A percentile compares a stretch with the other conserved stretches of the same genome.
Conservation (phyloP, 2,888 invertebrate species). For the Drosophila pegasa region DNA sequence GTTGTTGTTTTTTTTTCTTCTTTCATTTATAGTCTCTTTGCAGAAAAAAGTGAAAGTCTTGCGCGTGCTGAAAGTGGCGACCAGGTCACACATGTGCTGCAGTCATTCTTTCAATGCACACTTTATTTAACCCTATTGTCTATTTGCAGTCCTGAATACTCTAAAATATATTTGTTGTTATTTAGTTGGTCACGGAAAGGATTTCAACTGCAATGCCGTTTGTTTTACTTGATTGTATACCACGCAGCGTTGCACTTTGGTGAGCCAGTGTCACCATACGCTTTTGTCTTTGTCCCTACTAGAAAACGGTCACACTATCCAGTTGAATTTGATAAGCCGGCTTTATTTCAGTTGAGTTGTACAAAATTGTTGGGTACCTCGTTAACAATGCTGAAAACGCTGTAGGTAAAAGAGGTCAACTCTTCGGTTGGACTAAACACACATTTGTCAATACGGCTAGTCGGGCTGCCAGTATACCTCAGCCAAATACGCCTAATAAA, state of each 20-base stretch:
- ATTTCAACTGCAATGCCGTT: conserved; percentile 56
- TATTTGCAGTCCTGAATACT: conserved; percentile 11
- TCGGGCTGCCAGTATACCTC: conserved; percentile 89
- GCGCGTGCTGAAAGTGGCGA: conserved; percentile 31
- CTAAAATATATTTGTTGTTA: conserved; percentile 17
- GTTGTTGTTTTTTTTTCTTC: conserved; percentile 54
- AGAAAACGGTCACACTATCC: conserved; percentile 36
- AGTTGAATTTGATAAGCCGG: conserved; percentile 2
- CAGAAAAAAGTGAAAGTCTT: conserved; percentile 69
- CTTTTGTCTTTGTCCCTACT: not conserved
- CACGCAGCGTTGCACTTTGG: conserved; percentile 50
- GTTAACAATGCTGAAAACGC: conserved; percentile 86
- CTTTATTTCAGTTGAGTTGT: conserved; percentile 2
- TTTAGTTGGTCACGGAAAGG: conserved; percentile 49
- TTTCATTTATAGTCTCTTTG: conserved; percentile 55
- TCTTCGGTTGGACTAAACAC: conserved; percentile 89
- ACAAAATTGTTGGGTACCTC: conserved; percentile 24
- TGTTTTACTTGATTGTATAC: conserved; percentile 54
- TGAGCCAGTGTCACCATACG: conserved; percentile 32
- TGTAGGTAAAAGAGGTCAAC: conserved; percentile 86
- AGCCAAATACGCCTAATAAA: conserved; percentile 84
- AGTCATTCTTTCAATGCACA: conserved; percentile 11
- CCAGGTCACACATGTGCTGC: conserved; percentile 23
- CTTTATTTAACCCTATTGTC: conserved; percentile 17
- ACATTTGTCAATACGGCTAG: conserved; percentile 90